These are phyloP conservation scores for Simalia tracyae DNA, from an alignment of 2,797 vertebrate genomes.

Conservation along the genomic window DNA sequence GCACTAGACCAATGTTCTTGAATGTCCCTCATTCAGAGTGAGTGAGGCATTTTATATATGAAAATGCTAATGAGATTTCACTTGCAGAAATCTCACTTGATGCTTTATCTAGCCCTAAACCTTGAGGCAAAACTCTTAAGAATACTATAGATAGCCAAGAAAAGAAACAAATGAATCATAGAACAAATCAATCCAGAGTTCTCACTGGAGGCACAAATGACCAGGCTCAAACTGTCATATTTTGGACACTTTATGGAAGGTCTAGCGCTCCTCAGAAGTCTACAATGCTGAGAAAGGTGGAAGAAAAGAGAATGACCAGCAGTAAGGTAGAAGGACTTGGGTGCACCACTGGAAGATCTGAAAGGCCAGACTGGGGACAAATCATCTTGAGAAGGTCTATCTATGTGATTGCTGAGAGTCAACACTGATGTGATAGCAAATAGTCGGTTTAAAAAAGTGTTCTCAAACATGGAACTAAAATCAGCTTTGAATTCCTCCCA, in stretches of 20 bases:
- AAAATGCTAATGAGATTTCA: neutral
- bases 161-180: neutral
- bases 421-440: neutral
- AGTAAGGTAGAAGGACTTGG: neutral
- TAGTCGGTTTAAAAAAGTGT: too few species aligned
- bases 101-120: neutral
- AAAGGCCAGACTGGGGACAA: neutral
- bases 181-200: neutral
- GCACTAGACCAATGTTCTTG: neutral
- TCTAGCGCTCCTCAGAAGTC: neutral
- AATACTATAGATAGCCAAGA: neutral
- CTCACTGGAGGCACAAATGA: neutral
- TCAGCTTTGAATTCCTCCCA: neutral
- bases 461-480: neutral
- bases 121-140: neutral
- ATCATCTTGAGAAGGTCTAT: neutral
- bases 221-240: neutral
- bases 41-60: neutral
- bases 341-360: neutral
- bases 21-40: neutral
- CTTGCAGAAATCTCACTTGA: neutral
- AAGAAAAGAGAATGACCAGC: neutral
- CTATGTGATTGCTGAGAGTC: neutral
- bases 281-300: neutral
- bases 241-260: neutral